Conservation (phyloP, 1,140 invertebrate genomes). For the Aphidius gifuensis region DNA sequence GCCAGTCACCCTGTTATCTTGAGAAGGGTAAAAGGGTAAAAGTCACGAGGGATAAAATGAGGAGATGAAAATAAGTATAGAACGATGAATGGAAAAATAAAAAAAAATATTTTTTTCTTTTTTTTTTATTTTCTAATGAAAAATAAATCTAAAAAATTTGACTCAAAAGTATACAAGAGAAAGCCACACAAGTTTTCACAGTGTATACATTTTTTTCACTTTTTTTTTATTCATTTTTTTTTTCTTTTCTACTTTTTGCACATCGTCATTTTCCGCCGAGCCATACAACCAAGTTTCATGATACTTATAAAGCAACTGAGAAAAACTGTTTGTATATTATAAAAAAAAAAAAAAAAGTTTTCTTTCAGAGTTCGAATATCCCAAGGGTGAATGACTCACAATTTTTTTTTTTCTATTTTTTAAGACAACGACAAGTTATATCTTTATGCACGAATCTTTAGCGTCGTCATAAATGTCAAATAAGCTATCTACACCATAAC, state of each 20-base stretch:
- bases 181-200: background rate
- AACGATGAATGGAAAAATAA: conserved; percentile 12
- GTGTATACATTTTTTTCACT: conserved; percentile 5
- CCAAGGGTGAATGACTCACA: conserved; percentile 21
- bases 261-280: conserved; percentile 23
- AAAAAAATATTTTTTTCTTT: background rate
- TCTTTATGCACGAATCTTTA: conserved; percentile 14
- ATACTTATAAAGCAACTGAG: conserved; percentile 10
- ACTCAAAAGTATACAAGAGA: conserved; percentile 6
- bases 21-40: conserved; percentile 23
- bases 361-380: conserved; percentile 3
- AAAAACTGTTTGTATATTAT: conserved; percentile 7
- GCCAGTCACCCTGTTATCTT: conserved; percentile 4
- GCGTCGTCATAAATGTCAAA: conserved; percentile 10
- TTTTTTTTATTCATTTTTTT: conserved; percentile 1
- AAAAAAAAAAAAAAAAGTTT: too few relatives aligned
- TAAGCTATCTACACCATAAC: conserved; percentile 12
- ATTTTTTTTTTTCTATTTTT: conserved; percentile 2
- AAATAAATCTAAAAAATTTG: too few relatives aligned
- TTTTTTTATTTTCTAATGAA: too few relatives aligned
- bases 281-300: background rate
- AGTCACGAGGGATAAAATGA: conserved; percentile 18
- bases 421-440: conserved; percentile 15
- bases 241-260: conserved; percentile 2
- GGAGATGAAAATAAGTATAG: conserved; percentile 19